Conservation (phyloP, 2,888 invertebrate genomes). For the Fissipunctia ypsillon region DNA sequence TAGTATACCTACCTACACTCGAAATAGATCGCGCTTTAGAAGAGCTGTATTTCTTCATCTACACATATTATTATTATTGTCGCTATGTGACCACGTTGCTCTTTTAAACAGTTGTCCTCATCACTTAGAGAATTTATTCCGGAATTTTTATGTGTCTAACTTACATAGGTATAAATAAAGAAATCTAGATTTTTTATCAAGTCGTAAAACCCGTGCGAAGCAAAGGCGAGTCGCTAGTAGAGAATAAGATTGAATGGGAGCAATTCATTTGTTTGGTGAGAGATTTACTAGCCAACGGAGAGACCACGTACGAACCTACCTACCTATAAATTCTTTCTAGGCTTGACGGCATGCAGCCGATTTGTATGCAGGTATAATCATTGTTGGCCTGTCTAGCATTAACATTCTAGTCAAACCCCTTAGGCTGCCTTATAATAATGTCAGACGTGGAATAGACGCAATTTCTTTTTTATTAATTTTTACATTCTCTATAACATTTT, state of each 20-base stretch:
- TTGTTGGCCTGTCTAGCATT: slow-evolving; percentile 22
- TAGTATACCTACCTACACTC: slow-evolving; percentile 13
- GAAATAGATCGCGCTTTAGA: slow-evolving; percentile 48
- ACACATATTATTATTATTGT: neutral
- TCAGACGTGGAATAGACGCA: slow-evolving; percentile 10
- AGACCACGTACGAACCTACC: neutral
- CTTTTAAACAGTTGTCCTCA: neutral
- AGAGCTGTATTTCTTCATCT: slow-evolving; percentile 35
- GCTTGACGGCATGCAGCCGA: neutral
- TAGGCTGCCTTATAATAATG: slow-evolving; percentile 1
- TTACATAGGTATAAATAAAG: neutral
- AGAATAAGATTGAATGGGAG: slow-evolving; percentile 41
- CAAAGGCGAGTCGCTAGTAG: neutral
- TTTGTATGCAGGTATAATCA: neutral
- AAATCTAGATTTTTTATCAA: neutral
- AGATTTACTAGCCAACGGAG: slow-evolving; percentile 1
- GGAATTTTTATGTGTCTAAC: neutral
- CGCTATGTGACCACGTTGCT: neutral
- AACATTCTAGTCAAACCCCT: slow-evolving; percentile 37
- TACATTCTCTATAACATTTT: neutral
- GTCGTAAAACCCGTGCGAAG: neutral
- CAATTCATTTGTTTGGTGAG: slow-evolving; percentile 24
- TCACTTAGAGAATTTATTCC: neutral
- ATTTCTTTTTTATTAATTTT: neutral
- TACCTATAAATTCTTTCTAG: slow-evolving; percentile 9